Evolutionary conservation across 2,888 invertebrate genomes (phyloP), one percentile per base, ranked within the genome.

Genomic region (Chromoteleia sp.): DNA sequence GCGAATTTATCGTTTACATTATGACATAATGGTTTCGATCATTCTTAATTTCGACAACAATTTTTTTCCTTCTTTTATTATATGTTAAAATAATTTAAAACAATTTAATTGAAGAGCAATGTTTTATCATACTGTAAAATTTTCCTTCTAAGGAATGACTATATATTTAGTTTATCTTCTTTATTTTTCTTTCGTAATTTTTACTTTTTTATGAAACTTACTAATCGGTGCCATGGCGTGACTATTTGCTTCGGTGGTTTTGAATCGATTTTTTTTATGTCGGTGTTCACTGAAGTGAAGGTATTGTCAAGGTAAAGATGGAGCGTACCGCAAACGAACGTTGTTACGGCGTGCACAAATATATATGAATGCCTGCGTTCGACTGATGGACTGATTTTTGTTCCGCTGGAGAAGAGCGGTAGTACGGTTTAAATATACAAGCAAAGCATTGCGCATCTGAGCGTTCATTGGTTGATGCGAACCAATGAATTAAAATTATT

Each of bases 221-320:
- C 76, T 33, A 12, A 68, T 76, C 1, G 76, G 76, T 39, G 76
- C 76, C 76, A 68, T 76, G 17, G 12, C 50, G 17, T 48, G 12
- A 43, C 10, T 54, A 30, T 41, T 56, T 52, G 54, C 19, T 74
- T 54, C 45, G 14, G 3, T 33, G 43, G 45, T 30, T 56, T 56
- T 3, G 7, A 41, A 41, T 15, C 50, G 17, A 7, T n/a, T 29
- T 29, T 41, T 29, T 50, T 39, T 8, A n/a, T 12, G 19, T 17
- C 52, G 17, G 12, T 58, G 25, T 10, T 41, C 29, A 59, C 29
- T 19, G 43, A 43, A 58, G 59, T 59, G 43, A 59, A 59, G 25
- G 59, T 59, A 59, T 59, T 59, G 25, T 43, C 59, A 59, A 59
- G 43, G 43, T 59, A 59, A 59, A 43, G 29, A 43, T 59, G 41